phyloP scores from a whole-genome alignment of 1,140 invertebrate genomes.

The Theocolax elegans region DNA sequence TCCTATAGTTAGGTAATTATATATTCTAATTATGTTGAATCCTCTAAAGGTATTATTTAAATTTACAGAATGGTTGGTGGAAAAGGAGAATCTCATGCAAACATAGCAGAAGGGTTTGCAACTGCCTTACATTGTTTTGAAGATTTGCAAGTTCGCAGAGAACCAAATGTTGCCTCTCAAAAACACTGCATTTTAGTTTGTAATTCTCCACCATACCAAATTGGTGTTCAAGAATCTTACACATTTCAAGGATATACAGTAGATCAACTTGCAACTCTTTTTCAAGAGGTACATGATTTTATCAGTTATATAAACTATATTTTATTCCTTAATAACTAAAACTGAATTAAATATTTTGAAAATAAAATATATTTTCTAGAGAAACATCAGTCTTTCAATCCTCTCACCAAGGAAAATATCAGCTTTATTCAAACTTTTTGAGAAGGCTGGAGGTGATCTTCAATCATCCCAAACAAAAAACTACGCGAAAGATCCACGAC shows the following conservation, averaged over 20 bases:
- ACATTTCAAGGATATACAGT: conserved; percentile 77
- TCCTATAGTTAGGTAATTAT: no score
- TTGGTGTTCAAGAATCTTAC: conserved; percentile 83
- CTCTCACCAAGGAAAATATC: conserved; percentile 90
- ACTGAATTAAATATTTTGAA: no score
- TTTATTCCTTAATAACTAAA: no score
- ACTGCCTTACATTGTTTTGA: conserved; percentile 89
- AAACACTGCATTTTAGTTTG: conserved; percentile 89
- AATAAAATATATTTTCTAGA: conserved; percentile 67
- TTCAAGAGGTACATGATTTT: conserved; percentile 73
- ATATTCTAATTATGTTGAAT: not conserved
- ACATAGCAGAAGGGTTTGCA: conserved; percentile 90
- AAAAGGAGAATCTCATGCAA: conserved; percentile 86
- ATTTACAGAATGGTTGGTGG: conserved; percentile 85
- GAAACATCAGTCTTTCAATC: conserved; percentile 87
- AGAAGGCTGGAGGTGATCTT: conserved; percentile 87
- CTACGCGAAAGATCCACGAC: conserved; percentile 88
- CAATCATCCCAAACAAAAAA: conserved; percentile 84
- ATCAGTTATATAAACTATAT: no score
- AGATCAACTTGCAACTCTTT: conserved; percentile 79
- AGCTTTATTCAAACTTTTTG: conserved; percentile 80
- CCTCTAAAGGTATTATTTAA: conserved; percentile 7
- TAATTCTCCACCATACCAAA: conserved; percentile 92
- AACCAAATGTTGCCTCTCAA: conserved; percentile 65
- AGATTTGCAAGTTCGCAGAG: conserved; percentile 80